Conservation (phyloP, 2,888 invertebrate genomes). For the Diplolepis rosae region DNA sequence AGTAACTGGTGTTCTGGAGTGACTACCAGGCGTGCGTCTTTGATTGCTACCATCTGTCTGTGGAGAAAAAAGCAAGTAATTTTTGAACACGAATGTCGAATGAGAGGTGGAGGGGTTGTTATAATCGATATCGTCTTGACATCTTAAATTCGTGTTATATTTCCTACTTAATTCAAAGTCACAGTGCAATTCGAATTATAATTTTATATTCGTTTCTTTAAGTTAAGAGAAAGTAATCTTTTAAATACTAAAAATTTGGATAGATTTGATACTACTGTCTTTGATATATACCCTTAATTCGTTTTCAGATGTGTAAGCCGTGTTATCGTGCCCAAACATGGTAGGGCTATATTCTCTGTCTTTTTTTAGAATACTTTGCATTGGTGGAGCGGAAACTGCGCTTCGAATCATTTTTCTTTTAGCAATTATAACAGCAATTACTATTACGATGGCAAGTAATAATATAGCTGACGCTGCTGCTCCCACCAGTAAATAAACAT, state of each 20-base stretch:
- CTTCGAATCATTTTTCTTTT: slow-evolving; percentile 67
- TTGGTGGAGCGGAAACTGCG: slow-evolving; percentile 63
- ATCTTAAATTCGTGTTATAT: not conserved
- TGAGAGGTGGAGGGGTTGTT: not conserved
- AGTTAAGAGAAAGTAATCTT: too few species aligned
- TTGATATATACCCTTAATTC: slow-evolving; percentile 60
- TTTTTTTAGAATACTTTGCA: slow-evolving; percentile 62
- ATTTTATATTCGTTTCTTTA: too few species aligned
- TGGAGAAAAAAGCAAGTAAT: slow-evolving; percentile 16
- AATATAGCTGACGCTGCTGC: slow-evolving; percentile 79
- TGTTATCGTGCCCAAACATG: slow-evolving; percentile 63
- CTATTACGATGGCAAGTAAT: slow-evolving; percentile 73
- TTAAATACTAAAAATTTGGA: not conserved
- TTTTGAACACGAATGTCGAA: not conserved
- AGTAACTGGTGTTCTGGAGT: slow-evolving; percentile 62
- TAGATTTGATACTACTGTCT: not conserved
- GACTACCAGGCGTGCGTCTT: slow-evolving; percentile 60
- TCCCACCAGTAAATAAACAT: slow-evolving; percentile 80
- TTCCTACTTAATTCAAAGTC: not conserved
- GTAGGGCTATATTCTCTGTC: slow-evolving; percentile 57
- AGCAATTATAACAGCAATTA: slow-evolving; percentile 58
- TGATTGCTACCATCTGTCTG: slow-evolving; percentile 69
- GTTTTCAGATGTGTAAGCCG: slow-evolving; percentile 66
- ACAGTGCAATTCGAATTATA: not conserved
- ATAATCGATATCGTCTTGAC: slow-evolving; percentile 23